A percentile compares a stretch with the other conserved stretches of the same genome.
These are phyloP conservation scores for Pandion haliaetus DNA, from an alignment of 2,113 vertebrate species.

Conservation along the genomic window DNA sequence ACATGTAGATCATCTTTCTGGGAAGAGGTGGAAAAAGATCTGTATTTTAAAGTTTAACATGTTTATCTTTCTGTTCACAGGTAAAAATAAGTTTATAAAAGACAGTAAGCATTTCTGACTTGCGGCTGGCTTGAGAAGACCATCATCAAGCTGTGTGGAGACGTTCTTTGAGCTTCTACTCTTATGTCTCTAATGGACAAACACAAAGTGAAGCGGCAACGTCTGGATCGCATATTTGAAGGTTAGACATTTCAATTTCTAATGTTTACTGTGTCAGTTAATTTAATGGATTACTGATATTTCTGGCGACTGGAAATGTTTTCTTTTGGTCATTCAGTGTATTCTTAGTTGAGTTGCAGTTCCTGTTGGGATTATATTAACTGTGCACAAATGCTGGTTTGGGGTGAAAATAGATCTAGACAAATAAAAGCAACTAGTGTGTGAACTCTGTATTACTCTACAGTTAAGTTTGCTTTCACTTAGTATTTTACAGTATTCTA, in stretches of 20 bases:
- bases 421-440: not conserved
- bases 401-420: not conserved
- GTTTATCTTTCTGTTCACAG: constrained; percentile 42
- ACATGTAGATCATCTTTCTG: not conserved
- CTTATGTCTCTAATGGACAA: constrained; percentile 72
- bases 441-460: not conserved
- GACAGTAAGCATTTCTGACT: not conserved
- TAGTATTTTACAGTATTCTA: not conserved
- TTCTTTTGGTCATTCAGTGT: not conserved
- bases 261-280: not conserved
- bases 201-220: constrained; percentile 77
- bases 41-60: not conserved
- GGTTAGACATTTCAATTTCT: constrained; percentile 37
- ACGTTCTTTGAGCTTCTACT: constrained; percentile 46
- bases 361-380: not conserved
- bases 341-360: not conserved
- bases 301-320: not conserved
- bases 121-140: not conserved
- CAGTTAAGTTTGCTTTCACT: not conserved
- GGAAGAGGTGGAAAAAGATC: not conserved
- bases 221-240: constrained; percentile 76
- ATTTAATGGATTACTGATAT: not conserved
- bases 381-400: not conserved
- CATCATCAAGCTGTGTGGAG: constrained; percentile 34
- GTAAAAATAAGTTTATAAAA: not conserved